Evolutionary conservation across 2,113 vertebrate genomes (phyloP).

Genomic region (Osmerus mordax): DNA sequence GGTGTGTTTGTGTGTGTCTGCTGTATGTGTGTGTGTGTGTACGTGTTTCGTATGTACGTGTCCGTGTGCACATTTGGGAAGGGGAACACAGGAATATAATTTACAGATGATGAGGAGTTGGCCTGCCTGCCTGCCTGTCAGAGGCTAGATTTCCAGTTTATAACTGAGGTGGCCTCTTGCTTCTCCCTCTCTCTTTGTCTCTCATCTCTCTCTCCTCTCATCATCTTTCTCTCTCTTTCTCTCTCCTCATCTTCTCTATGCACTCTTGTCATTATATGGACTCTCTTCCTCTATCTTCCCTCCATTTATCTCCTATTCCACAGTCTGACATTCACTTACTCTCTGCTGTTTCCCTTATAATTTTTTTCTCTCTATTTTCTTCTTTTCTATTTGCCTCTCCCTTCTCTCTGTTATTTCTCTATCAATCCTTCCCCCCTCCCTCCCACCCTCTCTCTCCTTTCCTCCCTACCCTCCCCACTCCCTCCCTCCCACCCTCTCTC

Average conservation of each 20-base stretch:
- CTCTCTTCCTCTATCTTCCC: too few species aligned
- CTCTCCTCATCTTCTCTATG: background rate
- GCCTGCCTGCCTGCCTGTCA: background rate
- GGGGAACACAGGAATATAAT: background rate
- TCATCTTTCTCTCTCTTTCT: background rate
- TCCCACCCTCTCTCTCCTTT: too few species aligned
- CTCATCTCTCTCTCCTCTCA: background rate
- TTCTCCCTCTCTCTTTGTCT: background rate
- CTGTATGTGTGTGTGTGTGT: background rate
- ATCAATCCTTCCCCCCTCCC: too few species aligned
- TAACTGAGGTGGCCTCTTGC: slow-evolving; percentile 15
- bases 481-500: too few species aligned
- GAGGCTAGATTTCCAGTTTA: slow-evolving; percentile 28
- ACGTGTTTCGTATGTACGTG: too few species aligned
- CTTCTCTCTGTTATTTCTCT: too few species aligned
- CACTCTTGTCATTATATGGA: too few species aligned
- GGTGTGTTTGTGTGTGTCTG: slow-evolving; percentile 3
- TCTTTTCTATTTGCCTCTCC: too few species aligned
- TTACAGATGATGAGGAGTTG: too few species aligned
- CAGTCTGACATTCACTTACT: background rate
- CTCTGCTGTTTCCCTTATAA: too few species aligned
- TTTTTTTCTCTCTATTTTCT: too few species aligned
- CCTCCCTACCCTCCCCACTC: too few species aligned
- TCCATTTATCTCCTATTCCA: background rate
- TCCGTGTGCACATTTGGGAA: slow-evolving; percentile 8